phyloP scores from a whole-genome alignment of 2,888 invertebrate genomes.

The Monopis laevigella region DNA sequence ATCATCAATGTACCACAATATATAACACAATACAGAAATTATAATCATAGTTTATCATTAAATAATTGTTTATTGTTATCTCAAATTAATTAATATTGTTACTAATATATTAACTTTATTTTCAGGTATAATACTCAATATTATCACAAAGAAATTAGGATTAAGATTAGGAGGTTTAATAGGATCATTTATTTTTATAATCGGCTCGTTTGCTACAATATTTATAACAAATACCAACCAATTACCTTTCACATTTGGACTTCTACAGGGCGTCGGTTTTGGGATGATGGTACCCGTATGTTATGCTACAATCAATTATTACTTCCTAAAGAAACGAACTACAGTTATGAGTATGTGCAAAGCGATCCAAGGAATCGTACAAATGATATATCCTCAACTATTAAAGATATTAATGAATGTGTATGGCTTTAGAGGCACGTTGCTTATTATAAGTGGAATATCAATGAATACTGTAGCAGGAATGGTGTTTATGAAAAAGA shows the following conservation, averaged over 20 bases:
- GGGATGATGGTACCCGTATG: conserved; percentile 72
- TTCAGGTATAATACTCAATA: conserved; percentile 69
- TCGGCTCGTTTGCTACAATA: conserved; percentile 61
- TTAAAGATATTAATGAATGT: conserved; percentile 52
- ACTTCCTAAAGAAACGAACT: conserved; percentile 68
- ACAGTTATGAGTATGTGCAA: conserved; percentile 71
- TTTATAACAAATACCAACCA: conserved; percentile 64
- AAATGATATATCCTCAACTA: conserved; percentile 68
- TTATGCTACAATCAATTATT: conserved; percentile 70
- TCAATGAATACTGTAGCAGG: conserved; percentile 69
- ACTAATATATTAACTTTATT: no score
- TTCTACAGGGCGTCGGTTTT: conserved; percentile 69
- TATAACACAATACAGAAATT: no score
- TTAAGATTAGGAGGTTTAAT: conserved; percentile 64
- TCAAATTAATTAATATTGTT: no score
- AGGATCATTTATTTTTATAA: conserved; percentile 58
- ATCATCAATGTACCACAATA: no score
- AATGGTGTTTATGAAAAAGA: conserved; percentile 65
- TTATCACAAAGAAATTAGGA: conserved; percentile 58
- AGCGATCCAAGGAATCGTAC: conserved; percentile 63
- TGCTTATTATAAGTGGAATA: conserved; percentile 66
- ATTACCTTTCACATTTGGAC: conserved; percentile 64
- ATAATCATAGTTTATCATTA: no score
- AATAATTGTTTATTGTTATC: no score
- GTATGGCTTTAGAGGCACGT: conserved; percentile 72